phyloP scores from a whole-genome alignment of 1,140 invertebrate genomes.

The Dendroctonus ponderosae region DNA sequence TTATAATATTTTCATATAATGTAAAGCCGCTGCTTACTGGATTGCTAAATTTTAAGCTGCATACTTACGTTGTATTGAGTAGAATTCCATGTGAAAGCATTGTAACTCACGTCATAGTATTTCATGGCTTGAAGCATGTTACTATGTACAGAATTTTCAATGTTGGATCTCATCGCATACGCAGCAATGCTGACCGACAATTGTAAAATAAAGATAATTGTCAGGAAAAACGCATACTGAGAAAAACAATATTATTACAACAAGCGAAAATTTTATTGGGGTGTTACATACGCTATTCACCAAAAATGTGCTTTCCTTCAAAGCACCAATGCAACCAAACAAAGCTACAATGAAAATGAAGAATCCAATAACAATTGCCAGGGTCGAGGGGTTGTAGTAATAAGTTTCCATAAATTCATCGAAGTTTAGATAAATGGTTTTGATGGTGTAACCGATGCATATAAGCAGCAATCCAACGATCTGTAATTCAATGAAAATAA shows the following conservation, averaged over 20 bases:
- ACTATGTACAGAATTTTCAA: slow-evolving; percentile 56
- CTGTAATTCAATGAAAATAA: slow-evolving; percentile 50
- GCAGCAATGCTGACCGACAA: slow-evolving; percentile 77
- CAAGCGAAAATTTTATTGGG: not conserved
- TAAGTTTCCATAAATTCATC: slow-evolving; percentile 65
- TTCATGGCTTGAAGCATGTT: slow-evolving; percentile 61
- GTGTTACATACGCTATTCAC: slow-evolving; percentile 66
- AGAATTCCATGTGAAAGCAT: slow-evolving; percentile 33
- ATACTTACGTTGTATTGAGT: slow-evolving; percentile 37
- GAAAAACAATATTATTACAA: slow-evolving; percentile 39
- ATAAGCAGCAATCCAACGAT: slow-evolving; percentile 72
- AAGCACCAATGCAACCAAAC: slow-evolving; percentile 78
- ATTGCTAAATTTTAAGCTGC: not conserved
- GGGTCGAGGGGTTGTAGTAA: slow-evolving; percentile 69
- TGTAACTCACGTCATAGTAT: slow-evolving; percentile 51
- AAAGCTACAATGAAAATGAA: slow-evolving; percentile 76
- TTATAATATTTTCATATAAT: slow-evolving; percentile 8
- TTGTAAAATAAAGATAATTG: slow-evolving; percentile 77
- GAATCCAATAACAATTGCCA: slow-evolving; percentile 74
- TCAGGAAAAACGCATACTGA: slow-evolving; percentile 79
- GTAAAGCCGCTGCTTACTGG: not conserved
- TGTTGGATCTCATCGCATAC: slow-evolving; percentile 66
- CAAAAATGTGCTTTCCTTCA: slow-evolving; percentile 80
- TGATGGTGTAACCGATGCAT: slow-evolving; percentile 74
- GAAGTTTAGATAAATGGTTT: slow-evolving; percentile 71